Base-by-base conservation (phyloP, 2,113 vertebrate genomes). In the Sylvicapra grimmia region DNA sequence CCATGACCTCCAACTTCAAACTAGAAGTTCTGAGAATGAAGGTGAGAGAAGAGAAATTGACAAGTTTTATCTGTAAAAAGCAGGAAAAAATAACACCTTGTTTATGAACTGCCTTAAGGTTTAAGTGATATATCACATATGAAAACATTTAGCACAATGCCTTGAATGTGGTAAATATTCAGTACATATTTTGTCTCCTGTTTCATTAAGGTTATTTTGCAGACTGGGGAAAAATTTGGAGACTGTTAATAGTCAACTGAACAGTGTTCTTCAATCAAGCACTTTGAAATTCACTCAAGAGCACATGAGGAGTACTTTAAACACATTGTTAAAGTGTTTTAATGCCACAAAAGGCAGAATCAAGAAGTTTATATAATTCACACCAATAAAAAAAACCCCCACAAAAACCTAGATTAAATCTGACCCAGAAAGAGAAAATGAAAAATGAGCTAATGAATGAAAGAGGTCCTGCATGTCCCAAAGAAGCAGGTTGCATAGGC, bases 381-480 rank as follows among this genome's bases (percentile, higher is more conserved):
- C 19, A 90, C 13, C 33, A 77, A 86, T 27, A 63, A 63, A 47
- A 86, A 75, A 12, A 23, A 0, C 5, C 10, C n/a, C 36, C 68
- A 96, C 18, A 68, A 93, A 92, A 90, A 80, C 36, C 94, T 97
- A 97, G 96, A 82, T 94, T 92, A 96, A 93, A 94, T 53, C 68
- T 98, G 97, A 98, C 97, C 98, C 90, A 97, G 96, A 98, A 98
- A 98, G 44, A 93, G 93, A 94, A 98, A 96, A 97, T 94, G 97
- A 97, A 96, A 98, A 97, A 97, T 96, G 94, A 98, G 97, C 89
- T 97, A 77, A 97, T 90, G 85, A 94, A 94, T 96, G 59, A 97
- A 94, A 83, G 75, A 97, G 92, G 72, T 96, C 54, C 94, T 72
- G 27, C 85, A 49, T 77, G 77, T 92, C 53, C 77, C 80, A 68